Conservation (phyloP, 2,113 vertebrate genomes). For the Seriola quinqueradiata region DNA sequence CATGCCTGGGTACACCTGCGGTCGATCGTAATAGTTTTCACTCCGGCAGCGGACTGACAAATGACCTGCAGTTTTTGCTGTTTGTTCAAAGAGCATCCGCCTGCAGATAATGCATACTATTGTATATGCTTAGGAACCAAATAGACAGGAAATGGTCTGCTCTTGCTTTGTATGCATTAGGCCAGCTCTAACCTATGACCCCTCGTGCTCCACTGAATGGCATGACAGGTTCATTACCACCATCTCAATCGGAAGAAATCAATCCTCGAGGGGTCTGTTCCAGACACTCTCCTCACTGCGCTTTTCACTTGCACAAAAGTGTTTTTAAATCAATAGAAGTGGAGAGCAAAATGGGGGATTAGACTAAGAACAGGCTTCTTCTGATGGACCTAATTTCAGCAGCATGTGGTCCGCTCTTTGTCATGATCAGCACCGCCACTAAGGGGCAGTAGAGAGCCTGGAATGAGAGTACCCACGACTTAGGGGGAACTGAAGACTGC, state of each 20-base stretch:
- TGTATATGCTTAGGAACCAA: slow-evolving; percentile 27
- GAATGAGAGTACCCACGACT: slow-evolving; percentile 30
- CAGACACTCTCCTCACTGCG: slow-evolving; percentile 17
- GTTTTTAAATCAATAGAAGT: slow-evolving; percentile 67
- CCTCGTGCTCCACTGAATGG: slow-evolving; percentile 10
- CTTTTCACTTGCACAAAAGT: slow-evolving; percentile 46
- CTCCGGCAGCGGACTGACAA: slow-evolving; percentile 62
- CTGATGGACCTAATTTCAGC: slow-evolving; percentile 27
- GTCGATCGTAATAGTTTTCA: slow-evolving; percentile 74
- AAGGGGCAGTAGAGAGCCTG: slow-evolving; percentile 75
- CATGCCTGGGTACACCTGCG: slow-evolving; percentile 65
- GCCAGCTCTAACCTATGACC: slow-evolving; percentile 58
- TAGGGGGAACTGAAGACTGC: neutral
- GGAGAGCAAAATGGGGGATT: slow-evolving; percentile 38
- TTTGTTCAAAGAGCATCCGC: slow-evolving; percentile 55
- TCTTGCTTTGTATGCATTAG: slow-evolving; percentile 57
- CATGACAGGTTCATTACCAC: slow-evolving; percentile 69
- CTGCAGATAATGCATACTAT: slow-evolving; percentile 33
- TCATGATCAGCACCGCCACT: slow-evolving; percentile 48
- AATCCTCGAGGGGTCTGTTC: slow-evolving; percentile 43
- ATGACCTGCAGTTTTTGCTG: slow-evolving; percentile 58
- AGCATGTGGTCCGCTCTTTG: neutral
- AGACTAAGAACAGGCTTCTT: slow-evolving; percentile 19
- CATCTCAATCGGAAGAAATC: slow-evolving; percentile 54
- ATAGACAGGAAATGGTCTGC: neutral